Base-by-base conservation (phyloP, 1,140 invertebrate genomes). In the Branchinecta lynchi region DNA sequence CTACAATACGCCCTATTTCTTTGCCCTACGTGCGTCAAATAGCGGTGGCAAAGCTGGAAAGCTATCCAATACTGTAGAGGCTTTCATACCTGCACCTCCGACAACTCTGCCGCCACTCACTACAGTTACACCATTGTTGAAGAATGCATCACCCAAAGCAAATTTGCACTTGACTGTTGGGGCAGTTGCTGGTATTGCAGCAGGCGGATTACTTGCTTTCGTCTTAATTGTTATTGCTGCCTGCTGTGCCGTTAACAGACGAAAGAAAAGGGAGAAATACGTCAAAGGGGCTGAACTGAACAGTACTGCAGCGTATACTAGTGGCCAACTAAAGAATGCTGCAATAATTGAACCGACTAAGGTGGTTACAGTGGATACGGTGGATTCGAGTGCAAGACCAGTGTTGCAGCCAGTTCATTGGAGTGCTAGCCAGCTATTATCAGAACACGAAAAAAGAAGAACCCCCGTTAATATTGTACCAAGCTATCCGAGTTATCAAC, bases 361-460 rank as follows among this genome's bases (percentile, higher is more conserved):
- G 17, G 17, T 15, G 12, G 17, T 15, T 60, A 15, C 51, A 15
- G 17, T 60, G 12, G 51, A 60, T 20, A 60, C 51, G 17, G 51
- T 60, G 12, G 51, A 60, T 20, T 60, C 51, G 20, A 43, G 12
- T 44, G 68, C 44, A 45, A 44, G 45, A 21, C 45, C 68, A 44
- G 44, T 45, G 20, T 44, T 43, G 44, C 51, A 21, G 68, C 71
- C 71, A 20, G 68, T 71, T 9, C 71, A 71, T 20, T 84, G 83
- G 83, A 82, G 81, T 44, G 83, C 83, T 7, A 82, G 80, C 9
- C 82, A 84, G 74, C 75, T 85, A 10, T 75, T 85, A 5, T 80
- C 82, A 72, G 83, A 84, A 74, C 84, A 85, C 71, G 83, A 85
- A 74, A 77, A 81, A 43, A 76, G 83, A 65, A 79, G 79, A 60